Percentiles rank a stretch among this genome's conserved stretches.
Conservation (phyloP, 2,888 invertebrate species). For the Hydrotaea cyrtoneurina region DNA sequence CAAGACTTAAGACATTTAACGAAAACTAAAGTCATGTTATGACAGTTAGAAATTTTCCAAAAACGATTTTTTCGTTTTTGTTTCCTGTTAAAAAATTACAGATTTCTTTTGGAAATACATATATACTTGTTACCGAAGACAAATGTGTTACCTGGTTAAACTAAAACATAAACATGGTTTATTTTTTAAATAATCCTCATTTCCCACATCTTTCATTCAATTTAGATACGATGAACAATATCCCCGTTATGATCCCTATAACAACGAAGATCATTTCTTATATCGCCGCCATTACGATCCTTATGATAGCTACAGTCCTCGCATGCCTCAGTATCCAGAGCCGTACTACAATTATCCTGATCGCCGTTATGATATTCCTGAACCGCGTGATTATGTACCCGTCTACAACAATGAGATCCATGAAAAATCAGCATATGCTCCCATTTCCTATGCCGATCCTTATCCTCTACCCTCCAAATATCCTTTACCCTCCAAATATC, state of each 20-base stretch:
- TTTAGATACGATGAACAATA: slow-evolving; percentile 79
- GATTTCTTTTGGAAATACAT: too few species aligned
- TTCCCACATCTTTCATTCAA: slow-evolving; percentile 23
- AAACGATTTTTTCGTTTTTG: too few species aligned
- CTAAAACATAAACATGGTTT: too few species aligned
- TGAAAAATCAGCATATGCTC: slow-evolving; percentile 73
- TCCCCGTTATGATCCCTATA: slow-evolving; percentile 78
- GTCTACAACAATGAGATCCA: slow-evolving; percentile 77
- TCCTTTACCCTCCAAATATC: slow-evolving; percentile 53
- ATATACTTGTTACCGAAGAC: too few species aligned
- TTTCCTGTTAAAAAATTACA: too few species aligned
- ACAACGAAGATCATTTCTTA: slow-evolving; percentile 78
- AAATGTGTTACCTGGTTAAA: too few species aligned
- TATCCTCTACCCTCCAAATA: slow-evolving; percentile 58
- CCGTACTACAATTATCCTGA: slow-evolving; percentile 80
- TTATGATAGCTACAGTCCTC: slow-evolving; percentile 79
- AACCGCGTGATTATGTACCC: slow-evolving; percentile 76
- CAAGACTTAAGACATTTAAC: too few species aligned
- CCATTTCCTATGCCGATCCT: slow-evolving; percentile 68
- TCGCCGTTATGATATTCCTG: slow-evolving; percentile 78
- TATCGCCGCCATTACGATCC: slow-evolving; percentile 79
- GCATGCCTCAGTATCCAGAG: slow-evolving; percentile 77
- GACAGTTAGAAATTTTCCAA: too few species aligned
- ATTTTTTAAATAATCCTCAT: too few species aligned
- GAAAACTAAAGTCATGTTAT: too few species aligned